Evolutionary conservation across 1,140 invertebrate species (phyloP).

Genomic region (Sitobion miscanthi): DNA sequence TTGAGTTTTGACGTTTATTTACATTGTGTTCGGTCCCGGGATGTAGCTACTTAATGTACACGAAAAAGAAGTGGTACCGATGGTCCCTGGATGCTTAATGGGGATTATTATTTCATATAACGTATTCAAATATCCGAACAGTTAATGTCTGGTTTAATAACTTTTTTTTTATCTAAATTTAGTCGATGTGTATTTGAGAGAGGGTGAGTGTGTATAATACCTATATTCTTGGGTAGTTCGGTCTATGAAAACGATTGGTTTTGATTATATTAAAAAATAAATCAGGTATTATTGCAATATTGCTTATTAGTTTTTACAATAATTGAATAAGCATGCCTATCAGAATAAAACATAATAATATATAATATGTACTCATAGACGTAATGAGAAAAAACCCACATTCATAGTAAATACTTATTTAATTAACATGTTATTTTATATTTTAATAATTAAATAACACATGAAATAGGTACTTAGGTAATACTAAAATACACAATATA

Average conservation of each 20-base stretch:
- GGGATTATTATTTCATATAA: neutral
- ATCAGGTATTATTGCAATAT: too few relatives aligned
- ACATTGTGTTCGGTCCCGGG: neutral
- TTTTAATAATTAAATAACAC: too few relatives aligned
- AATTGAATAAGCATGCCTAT: too few relatives aligned
- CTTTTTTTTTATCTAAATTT: neutral
- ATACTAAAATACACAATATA: too few relatives aligned
- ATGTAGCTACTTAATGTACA: neutral
- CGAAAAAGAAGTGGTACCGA: neutral
- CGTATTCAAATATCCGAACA: neutral
- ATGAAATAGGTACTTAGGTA: too few relatives aligned
- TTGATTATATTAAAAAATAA: too few relatives aligned
- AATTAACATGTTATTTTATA: too few relatives aligned
- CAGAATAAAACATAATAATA: too few relatives aligned
- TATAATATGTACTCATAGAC: too few relatives aligned
- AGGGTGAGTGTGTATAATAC: neutral
- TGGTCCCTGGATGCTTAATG: neutral
- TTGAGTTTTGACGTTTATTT: neutral
- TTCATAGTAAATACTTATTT: too few relatives aligned
- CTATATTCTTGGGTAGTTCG: neutral
- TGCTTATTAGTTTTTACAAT: too few relatives aligned
- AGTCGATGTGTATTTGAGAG: neutral
- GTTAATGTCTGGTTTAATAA: neutral
- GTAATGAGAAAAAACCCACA: too few relatives aligned
- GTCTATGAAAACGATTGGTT: neutral